These are phyloP conservation scores for Andrena bucephala DNA, from an alignment of 2,888 invertebrate species.

Conservation along the genomic window DNA sequence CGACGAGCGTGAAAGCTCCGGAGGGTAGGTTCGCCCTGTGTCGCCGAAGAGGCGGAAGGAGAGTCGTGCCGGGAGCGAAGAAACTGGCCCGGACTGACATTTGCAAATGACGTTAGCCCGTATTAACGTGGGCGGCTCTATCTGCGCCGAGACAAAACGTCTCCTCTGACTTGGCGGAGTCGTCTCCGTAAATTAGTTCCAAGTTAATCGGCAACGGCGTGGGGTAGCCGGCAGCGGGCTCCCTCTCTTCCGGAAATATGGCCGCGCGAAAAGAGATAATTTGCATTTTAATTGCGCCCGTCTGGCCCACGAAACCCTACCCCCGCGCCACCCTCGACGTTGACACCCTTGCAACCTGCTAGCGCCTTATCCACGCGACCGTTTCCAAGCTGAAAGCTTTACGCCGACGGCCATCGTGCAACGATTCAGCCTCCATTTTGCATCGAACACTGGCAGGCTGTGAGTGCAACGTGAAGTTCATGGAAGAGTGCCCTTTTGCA, in stretches of 20 bases:
- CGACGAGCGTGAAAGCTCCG: background rate
- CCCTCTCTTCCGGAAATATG: conserved; percentile 64
- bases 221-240: conserved; percentile 66
- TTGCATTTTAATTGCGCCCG: conserved; percentile 82
- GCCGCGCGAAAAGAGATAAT: conserved; percentile 78
- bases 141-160: conserved; percentile 58
- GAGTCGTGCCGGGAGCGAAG: conserved; percentile 46
- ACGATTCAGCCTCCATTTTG: conserved; percentile 1
- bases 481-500: too few relatives aligned
- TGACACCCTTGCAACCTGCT: conserved; percentile 48
- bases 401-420: conserved; percentile 22
- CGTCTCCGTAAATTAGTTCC: conserved; percentile 79
- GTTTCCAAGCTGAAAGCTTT: conserved; percentile 22
- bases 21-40: background rate
- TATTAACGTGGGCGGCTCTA: conserved; percentile 62
- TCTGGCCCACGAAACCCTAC: conserved; percentile 30
- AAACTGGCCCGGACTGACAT: conserved; percentile 61
- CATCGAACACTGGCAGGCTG: background rate
- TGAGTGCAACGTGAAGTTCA: background rate
- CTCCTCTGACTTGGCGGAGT: conserved; percentile 45
- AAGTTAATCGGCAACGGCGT: conserved; percentile 79
- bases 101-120: conserved; percentile 71
- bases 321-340: conserved; percentile 37
- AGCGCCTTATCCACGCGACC: conserved; percentile 25
- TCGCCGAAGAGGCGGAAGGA: conserved; percentile 8